These are phyloP conservation scores for Carettochelys insculpta DNA, from an alignment of 2,113 vertebrate species.

Conservation along the genomic window DNA sequence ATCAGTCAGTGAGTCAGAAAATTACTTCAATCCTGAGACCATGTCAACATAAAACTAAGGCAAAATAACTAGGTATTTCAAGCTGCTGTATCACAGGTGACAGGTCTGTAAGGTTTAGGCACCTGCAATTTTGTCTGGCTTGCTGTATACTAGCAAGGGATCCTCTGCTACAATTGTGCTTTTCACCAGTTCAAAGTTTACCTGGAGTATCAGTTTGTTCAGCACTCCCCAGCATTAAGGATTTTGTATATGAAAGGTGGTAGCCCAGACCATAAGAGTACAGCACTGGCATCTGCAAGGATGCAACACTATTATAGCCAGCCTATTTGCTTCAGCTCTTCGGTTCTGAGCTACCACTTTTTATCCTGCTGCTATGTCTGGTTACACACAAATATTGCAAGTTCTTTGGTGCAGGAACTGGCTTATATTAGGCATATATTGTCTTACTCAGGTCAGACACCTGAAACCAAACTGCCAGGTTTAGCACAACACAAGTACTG, in stretches of 20 bases:
- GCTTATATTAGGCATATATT: too few relatives aligned
- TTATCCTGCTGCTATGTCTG: not conserved
- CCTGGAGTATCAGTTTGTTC: not conserved
- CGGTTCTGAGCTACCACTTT: fast-evolving
- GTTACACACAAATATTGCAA: not conserved
- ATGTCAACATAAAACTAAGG: slow-evolving; percentile 50
- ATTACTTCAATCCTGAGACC: slow-evolving; percentile 60
- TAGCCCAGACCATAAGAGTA: not conserved
- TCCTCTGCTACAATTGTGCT: not conserved
- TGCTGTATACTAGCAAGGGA: fast-evolving
- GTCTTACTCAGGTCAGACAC: too few relatives aligned
- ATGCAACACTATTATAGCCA: not conserved
- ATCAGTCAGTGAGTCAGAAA: slow-evolving; percentile 69
- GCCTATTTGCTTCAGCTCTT: fast-evolving
- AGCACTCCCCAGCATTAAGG: fast-evolving
- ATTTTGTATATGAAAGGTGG: fast-evolving
- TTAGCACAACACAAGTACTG: not conserved
- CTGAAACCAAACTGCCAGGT: too few relatives aligned
- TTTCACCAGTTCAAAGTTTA: not conserved
- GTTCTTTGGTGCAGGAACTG: not conserved
- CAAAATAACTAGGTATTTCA: slow-evolving; percentile 53
- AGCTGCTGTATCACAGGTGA: not conserved
- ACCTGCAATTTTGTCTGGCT: not conserved
- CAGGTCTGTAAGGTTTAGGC: not conserved
- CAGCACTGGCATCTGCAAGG: not conserved